These are phyloP conservation scores for Bombus picipes DNA, from an alignment of 1,140 invertebrate species.

Conservation along the genomic window DNA sequence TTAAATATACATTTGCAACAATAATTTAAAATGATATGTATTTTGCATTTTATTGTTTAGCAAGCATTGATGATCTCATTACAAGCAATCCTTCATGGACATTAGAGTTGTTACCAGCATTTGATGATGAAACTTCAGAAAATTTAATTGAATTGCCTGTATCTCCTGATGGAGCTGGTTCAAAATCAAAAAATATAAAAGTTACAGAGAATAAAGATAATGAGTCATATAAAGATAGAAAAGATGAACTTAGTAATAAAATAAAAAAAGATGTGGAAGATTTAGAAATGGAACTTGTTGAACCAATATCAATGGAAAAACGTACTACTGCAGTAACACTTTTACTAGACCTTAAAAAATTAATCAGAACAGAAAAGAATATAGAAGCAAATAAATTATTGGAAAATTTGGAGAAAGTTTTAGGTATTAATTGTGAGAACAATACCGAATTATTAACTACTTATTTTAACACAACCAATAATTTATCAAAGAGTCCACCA, in stretches of 20 bases:
- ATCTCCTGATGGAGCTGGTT: slow-evolving; percentile 52
- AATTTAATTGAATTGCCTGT: slow-evolving; percentile 74
- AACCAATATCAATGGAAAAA: slow-evolving; percentile 60
- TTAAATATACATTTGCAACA: not conserved
- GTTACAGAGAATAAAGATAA: not conserved
- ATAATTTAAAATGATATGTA: slow-evolving; percentile 1
- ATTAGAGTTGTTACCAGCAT: slow-evolving; percentile 71
- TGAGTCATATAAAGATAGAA: not conserved
- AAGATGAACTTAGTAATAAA: slow-evolving; percentile 1
- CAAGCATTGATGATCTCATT: slow-evolving; percentile 68
- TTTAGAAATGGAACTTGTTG: slow-evolving; percentile 71
- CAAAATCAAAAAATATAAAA: not conserved
- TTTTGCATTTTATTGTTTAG: slow-evolving; percentile 41
- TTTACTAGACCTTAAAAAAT: slow-evolving; percentile 74
- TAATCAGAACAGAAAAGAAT: slow-evolving; percentile 74
- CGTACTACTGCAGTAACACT: slow-evolving; percentile 65
- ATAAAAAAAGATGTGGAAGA: slow-evolving; percentile 28
- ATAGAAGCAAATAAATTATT: slow-evolving; percentile 72
- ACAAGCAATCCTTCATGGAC: slow-evolving; percentile 64
- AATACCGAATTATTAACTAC: slow-evolving; percentile 73
- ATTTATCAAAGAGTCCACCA: slow-evolving; percentile 45
- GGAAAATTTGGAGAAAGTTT: slow-evolving; percentile 73
- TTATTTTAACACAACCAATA: slow-evolving; percentile 66
- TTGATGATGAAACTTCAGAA: slow-evolving; percentile 70
- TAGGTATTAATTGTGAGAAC: slow-evolving; percentile 74